Evolutionary conservation across 2,113 vertebrate species (phyloP).

Genomic region (Stigmatopora argus): DNA sequence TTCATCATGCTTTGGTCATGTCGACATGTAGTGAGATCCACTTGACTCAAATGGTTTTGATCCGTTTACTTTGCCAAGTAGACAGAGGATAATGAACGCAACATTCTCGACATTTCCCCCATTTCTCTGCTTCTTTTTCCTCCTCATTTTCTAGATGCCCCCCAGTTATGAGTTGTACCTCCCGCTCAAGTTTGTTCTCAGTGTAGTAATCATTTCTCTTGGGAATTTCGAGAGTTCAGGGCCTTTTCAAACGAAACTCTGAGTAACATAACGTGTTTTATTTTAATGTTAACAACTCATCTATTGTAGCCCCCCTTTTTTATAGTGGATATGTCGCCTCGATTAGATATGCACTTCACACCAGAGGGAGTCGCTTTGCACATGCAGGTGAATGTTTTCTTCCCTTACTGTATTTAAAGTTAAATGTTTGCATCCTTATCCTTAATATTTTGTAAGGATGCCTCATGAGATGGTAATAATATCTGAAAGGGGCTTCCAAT

Average conservation of each 20-base stretch:
- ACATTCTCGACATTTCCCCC: background rate
- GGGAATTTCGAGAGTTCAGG: constrained; percentile 30
- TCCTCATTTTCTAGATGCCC: constrained; percentile 3
- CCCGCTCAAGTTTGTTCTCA: background rate
- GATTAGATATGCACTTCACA: too few species aligned
- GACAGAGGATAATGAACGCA: constrained; percentile 21
- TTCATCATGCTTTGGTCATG: background rate
- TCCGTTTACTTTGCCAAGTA: constrained; percentile 25
- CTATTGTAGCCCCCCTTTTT: too few species aligned
- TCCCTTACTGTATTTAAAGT: background rate
- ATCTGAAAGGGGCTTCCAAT: background rate
- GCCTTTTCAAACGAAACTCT: constrained; percentile 6
- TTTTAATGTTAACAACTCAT: too few species aligned
- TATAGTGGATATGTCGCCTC: too few species aligned
- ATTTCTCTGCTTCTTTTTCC: background rate
- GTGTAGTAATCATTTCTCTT: constrained; percentile 40
- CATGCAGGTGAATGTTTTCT: too few species aligned
- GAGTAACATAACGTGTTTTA: too few species aligned
- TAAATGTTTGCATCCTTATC: background rate
- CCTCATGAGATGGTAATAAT: background rate
- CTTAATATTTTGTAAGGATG: background rate
- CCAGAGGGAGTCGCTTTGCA: too few species aligned
- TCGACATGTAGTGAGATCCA: constrained; percentile 11
- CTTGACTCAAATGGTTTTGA: constrained; percentile 17
- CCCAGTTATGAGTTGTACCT: constrained; percentile 30